phyloP scores from a whole-genome alignment of 2,797 vertebrate genomes.

The Morus bassanus region DNA sequence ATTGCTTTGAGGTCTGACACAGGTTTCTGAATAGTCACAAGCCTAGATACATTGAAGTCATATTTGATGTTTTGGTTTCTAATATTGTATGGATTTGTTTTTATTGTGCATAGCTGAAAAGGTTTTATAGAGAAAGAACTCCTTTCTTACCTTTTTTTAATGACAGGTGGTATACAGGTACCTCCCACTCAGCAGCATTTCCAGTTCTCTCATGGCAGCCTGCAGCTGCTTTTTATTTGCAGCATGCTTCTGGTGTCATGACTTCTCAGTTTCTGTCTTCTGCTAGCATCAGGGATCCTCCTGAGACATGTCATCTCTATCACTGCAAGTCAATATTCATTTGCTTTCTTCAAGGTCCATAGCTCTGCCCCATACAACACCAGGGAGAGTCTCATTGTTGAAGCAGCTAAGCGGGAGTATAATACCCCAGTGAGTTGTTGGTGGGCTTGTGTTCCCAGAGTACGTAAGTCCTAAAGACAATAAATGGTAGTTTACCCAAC shows the following conservation, averaged over 20 bases:
- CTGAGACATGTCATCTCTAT: background rate
- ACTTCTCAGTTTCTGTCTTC: conserved; percentile 52
- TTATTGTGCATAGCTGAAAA: background rate
- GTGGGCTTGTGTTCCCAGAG: background rate
- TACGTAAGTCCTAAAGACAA: conserved; percentile 2
- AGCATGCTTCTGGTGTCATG: conserved; percentile 37
- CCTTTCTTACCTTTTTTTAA: background rate
- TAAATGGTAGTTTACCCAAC: conserved; percentile 35
- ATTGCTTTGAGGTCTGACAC: background rate
- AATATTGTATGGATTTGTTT: background rate
- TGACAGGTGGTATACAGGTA: background rate
- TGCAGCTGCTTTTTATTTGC: conserved; percentile 27
- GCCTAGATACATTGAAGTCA: background rate
- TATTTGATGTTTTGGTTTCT: background rate
- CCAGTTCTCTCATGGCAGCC: background rate
- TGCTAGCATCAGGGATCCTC: conserved; percentile 20
- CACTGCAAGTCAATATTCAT: conserved; percentile 40
- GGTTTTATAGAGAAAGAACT: background rate
- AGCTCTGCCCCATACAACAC: background rate
- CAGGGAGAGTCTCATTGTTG: background rate
- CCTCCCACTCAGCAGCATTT: background rate
- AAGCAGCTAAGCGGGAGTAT: background rate
- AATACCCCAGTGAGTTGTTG: background rate
- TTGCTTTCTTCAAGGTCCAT: conserved; percentile 56
- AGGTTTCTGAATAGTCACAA: background rate